These are phyloP conservation scores for Charadrius vociferus DNA, from an alignment of 2,113 vertebrate species.

Conservation along the genomic window DNA sequence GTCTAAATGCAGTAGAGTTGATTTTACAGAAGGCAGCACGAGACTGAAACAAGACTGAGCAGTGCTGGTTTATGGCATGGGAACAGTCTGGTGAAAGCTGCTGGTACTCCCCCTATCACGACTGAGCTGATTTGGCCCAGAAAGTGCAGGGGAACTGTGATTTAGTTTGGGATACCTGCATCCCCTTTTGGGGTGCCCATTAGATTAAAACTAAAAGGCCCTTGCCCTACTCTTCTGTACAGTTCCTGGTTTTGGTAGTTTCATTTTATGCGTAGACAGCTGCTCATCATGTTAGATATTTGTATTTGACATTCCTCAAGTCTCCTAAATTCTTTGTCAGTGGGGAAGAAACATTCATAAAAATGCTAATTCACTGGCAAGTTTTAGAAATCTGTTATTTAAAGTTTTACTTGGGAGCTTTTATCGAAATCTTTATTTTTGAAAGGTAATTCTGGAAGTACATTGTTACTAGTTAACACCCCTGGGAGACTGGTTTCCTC, in stretches of 20 bases:
- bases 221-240: background rate
- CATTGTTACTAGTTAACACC: background rate
- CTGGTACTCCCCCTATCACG: background rate
- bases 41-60: background rate
- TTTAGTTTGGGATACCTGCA: background rate
- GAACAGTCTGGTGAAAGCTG: background rate
- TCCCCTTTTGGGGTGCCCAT: background rate
- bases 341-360: background rate
- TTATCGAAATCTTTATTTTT: background rate
- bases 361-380: background rate
- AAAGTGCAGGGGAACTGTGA: background rate
- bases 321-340: background rate
- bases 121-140: background rate
- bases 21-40: background rate
- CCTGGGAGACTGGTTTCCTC: background rate
- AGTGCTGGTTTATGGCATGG: background rate
- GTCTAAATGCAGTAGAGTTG: background rate
- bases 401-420: background rate
- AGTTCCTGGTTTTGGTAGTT: background rate
- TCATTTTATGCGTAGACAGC: background rate
- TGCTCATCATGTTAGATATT: background rate
- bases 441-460: background rate
- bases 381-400: background rate
- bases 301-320: background rate
- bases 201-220: background rate